Conservation (phyloP, 2,113 vertebrate genomes). For the Pseudopipra pipra region DNA sequence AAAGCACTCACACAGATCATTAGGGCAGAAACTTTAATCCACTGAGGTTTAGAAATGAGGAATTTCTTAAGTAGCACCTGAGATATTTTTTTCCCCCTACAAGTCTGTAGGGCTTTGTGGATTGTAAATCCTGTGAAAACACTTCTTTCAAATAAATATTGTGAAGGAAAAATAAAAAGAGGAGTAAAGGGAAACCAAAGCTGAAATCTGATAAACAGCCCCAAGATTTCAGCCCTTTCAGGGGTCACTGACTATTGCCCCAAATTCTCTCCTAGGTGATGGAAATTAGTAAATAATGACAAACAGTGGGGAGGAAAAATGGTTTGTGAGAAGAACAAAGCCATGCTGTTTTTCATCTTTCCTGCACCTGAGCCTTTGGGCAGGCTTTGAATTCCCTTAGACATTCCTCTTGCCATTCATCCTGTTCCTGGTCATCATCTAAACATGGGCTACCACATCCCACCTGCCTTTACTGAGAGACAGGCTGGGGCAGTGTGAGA, state of each 20-base stretch:
- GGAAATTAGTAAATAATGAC: neutral
- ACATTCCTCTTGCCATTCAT: neutral
- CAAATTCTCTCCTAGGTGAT: neutral
- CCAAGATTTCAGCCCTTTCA: neutral
- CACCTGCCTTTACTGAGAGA: neutral
- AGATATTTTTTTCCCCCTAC: neutral
- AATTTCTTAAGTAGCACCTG: slow-evolving; percentile 65
- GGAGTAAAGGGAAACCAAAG: neutral
- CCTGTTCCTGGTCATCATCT: neutral
- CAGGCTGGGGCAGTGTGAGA: neutral
- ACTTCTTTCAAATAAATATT: neutral
- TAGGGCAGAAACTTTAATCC: slow-evolving; percentile 56
- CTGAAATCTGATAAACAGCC: neutral
- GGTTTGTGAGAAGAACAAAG: neutral
- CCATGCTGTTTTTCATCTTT: neutral
- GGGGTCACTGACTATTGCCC: neutral
- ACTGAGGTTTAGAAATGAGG: slow-evolving; percentile 56
- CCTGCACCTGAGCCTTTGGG: neutral
- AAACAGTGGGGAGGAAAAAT: neutral
- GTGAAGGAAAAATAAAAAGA: neutral
- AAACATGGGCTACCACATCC: neutral
- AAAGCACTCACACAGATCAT: slow-evolving; percentile 40
- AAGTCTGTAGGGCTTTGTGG: slow-evolving; percentile 10
- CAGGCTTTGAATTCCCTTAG: neutral
- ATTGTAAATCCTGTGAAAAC: neutral